phyloP scores from a whole-genome alignment of 2,888 invertebrate species.

The Agrilus biguttatus region DNA sequence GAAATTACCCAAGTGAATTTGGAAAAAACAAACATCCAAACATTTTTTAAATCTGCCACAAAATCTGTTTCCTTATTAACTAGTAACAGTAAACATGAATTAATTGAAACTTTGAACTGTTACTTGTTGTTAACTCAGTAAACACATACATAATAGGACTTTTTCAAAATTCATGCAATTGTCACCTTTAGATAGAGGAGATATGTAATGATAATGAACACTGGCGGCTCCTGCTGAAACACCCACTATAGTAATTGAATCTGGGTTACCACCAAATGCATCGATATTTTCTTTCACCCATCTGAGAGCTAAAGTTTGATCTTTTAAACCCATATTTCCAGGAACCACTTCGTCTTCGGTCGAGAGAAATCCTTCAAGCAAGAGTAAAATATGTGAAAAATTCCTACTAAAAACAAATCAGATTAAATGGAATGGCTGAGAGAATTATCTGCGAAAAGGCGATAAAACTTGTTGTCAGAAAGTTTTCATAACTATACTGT shows the following conservation, averaged over 20 bases:
- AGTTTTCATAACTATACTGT: neutral
- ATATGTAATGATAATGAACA: constrained; percentile 26
- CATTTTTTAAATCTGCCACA: constrained; percentile 25
- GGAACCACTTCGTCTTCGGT: constrained; percentile 24
- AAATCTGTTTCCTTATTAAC: too few relatives aligned
- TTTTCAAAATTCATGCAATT: too few relatives aligned
- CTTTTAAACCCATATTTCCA: constrained; percentile 28
- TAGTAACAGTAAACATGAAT: too few relatives aligned
- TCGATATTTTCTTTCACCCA: constrained; percentile 26
- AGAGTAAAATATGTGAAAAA: neutral
- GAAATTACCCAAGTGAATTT: too few relatives aligned
- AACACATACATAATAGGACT: too few relatives aligned
- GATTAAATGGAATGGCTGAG: neutral
- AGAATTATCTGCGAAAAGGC: constrained; percentile 1
- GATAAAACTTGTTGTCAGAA: constrained; percentile 1
- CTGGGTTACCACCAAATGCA: constrained; percentile 26
- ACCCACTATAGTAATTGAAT: constrained; percentile 25
- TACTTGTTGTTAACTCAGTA: too few relatives aligned
- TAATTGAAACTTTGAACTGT: too few relatives aligned
- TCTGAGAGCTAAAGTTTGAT: constrained; percentile 23
- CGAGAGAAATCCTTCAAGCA: constrained; percentile 22
- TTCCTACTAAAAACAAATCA: constrained; percentile 3
- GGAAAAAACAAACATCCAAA: too few relatives aligned
- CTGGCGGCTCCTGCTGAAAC: constrained; percentile 27
- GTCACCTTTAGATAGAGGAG: constrained; percentile 19